Conservation (phyloP, 2,113 vertebrate genomes). For the Eubucco bourcierii region DNA sequence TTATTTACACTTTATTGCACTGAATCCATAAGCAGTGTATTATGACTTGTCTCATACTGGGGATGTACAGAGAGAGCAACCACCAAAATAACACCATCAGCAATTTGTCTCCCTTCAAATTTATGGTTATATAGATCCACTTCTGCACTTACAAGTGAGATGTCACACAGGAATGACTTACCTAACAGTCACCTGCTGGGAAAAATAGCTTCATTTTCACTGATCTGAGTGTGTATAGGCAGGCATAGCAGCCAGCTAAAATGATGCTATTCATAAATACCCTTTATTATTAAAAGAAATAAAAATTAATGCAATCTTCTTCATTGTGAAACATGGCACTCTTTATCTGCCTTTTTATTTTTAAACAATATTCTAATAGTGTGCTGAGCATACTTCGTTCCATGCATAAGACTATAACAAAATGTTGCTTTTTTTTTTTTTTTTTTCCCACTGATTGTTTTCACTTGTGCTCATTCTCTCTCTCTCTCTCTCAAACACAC, state of each 20-base stretch:
- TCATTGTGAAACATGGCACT: neutral
- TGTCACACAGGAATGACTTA: neutral
- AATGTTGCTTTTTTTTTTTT: no score
- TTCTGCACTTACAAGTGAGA: conserved; percentile 24
- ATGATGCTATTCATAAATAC: neutral
- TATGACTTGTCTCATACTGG: neutral
- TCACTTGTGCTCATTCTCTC: accelerated
- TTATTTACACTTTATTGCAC: conserved; percentile 56
- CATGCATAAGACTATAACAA: neutral
- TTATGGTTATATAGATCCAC: neutral
- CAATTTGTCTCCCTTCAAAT: conserved; percentile 16
- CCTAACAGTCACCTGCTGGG: conserved; percentile 28
- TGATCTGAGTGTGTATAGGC: neutral
- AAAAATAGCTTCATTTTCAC: conserved; percentile 5
- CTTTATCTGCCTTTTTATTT: neutral
- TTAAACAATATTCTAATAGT: neutral
- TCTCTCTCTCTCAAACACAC: no score
- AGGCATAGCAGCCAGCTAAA: neutral
- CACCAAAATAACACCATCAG: neutral
- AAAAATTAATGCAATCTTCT: neutral
- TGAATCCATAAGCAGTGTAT: neutral
- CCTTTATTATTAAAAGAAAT: neutral
- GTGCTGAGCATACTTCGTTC: neutral
- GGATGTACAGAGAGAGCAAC: neutral
- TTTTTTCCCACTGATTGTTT: neutral